These are phyloP conservation scores for Apodemus speciosus DNA, from an alignment of 2,113 vertebrate species.

Conservation along the genomic window DNA sequence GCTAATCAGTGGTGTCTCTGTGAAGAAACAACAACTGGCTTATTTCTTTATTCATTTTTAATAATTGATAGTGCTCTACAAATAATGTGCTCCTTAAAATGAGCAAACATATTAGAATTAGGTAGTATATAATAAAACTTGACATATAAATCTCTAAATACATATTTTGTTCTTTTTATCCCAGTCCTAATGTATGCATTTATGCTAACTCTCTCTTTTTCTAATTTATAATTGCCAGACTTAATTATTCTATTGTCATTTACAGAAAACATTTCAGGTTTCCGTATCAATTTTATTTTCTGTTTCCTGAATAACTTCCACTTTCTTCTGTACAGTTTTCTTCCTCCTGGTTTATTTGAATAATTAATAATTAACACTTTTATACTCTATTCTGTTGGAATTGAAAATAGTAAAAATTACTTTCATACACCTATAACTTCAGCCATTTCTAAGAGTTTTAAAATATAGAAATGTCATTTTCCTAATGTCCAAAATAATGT, in stretches of 20 bases:
- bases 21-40: background rate
- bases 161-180: conserved; percentile 14
- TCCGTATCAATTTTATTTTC: conserved; percentile 23
- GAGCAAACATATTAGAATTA: conserved; percentile 51
- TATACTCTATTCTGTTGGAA: conserved; percentile 5
- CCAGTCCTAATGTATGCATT: conserved; percentile 42
- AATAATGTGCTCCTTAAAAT: conserved; percentile 10
- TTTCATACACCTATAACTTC: conserved; percentile 4
- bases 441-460: conserved; percentile 16
- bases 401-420: conserved; percentile 31
- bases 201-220: conserved; percentile 47
- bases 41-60: conserved; percentile 49
- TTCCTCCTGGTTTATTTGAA: background rate
- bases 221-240: conserved; percentile 29
- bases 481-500: conserved; percentile 54
- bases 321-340: conserved; percentile 45
- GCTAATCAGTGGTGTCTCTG: background rate
- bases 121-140: conserved; percentile 12
- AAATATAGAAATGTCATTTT: conserved; percentile 39
- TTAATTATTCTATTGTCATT: conserved; percentile 41
- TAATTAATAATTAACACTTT: conserved; percentile 25
- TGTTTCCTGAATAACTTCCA: conserved; percentile 46
- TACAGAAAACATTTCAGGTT: conserved; percentile 39
- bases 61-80: conserved; percentile 2
- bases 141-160: conserved; percentile 21